Evolutionary conservation across 1,140 invertebrate species (phyloP), one percentile per base, ranked within the genome.

Genomic region (Magallana gigas): DNA sequence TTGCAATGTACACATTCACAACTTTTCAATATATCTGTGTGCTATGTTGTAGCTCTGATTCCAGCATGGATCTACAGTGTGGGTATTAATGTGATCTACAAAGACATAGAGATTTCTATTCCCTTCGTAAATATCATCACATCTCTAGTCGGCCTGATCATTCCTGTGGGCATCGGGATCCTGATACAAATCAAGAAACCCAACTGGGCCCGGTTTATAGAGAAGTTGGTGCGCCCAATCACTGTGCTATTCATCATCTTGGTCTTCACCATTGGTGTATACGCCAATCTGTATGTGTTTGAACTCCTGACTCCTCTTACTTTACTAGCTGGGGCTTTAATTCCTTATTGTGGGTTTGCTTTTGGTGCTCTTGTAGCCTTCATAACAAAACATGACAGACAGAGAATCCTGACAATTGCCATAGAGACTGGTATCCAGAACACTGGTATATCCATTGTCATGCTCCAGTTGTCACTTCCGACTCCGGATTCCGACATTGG

Each of bases 21-120:
- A 48, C 36, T 48, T 4, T 48, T 48, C 36, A 48, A 4, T 48
- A 48, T 48, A 48, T 5, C 3, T 48, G 36, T 64, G 18, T 64
- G 14, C 18, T 18, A 5, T 64, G 14, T 95, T 95, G 8, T 94
- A 98, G 98, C 95, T 48, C 97, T 98, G 95, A 99, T 99, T 96
- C 98, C 98, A 0, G 94, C 98, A 1, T 99, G 99, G 99, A 95
- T 98, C 29, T 98, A 98, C 92, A 97, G 98, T 0, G 95, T 99
- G 11, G 98, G 98, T 0, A 96, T 95, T 88, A 90, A 91, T 84
- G 95, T 96, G n/a, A 97, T 99, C 16, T 92, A 94, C 88, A 95
- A 89, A n/a, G 85, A 87, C 14, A 89, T 88, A 57, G 85, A 96
- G 85, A 85, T 94, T 8, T 95, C 94, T 36, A 97, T 99, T 36